A percentile compares a stretch with the other conserved stretches of the same genome.
phyloP scores from a whole-genome alignment of 2,888 invertebrate species.

The Pseudococcus viburni region DNA sequence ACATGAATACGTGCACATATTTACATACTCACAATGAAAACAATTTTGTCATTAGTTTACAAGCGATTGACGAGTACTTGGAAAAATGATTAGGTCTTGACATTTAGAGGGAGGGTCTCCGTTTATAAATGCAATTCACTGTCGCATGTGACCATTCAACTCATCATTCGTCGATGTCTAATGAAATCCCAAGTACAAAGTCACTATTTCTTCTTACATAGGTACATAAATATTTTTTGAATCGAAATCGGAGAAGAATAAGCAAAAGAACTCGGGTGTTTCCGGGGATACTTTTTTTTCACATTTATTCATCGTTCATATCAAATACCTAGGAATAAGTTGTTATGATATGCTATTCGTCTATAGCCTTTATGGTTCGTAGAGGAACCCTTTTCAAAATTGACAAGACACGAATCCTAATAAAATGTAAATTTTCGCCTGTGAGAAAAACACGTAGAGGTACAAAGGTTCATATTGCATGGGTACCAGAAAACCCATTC shows the following conservation, averaged over 20 bases:
- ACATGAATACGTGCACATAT: too few species aligned
- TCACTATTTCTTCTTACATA: too few species aligned
- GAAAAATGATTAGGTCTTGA: too few species aligned
- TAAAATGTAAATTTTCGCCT: slow-evolving; percentile 30
- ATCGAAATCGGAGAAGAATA: background rate
- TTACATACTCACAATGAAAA: too few species aligned
- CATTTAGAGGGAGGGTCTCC: too few species aligned
- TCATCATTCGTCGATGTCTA: too few species aligned
- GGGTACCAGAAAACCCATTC: background rate
- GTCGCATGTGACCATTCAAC: too few species aligned
- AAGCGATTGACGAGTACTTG: too few species aligned
- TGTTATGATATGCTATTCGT: background rate
- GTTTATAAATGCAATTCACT: too few species aligned
- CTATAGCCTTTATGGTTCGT: background rate
- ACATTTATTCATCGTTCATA: background rate
- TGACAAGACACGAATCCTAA: slow-evolving; percentile 10
- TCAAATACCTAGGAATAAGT: background rate
- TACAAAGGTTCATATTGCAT: background rate
- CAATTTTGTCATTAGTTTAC: too few species aligned
- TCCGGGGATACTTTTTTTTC: background rate
- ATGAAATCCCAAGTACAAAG: too few species aligned
- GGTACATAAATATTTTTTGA: too few species aligned
- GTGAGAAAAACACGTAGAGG: background rate
- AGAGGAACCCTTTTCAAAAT: slow-evolving; percentile 9
- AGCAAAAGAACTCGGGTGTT: background rate